These are phyloP conservation scores for Anaspis maculata DNA, from an alignment of 2,888 invertebrate species.

Conservation along the genomic window DNA sequence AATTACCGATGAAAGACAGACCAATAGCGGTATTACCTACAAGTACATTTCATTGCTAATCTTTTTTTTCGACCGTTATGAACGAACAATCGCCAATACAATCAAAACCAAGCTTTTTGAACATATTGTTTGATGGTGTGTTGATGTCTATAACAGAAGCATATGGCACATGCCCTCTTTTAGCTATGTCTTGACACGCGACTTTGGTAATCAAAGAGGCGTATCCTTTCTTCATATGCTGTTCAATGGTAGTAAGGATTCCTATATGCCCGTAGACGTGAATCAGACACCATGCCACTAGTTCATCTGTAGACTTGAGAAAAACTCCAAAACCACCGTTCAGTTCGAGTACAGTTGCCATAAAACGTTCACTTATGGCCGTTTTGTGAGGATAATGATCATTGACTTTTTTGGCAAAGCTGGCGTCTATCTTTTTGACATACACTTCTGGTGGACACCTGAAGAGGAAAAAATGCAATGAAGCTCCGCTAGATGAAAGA, in stretches of 20 bases:
- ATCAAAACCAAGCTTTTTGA: constrained; percentile 30
- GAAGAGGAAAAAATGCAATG: too few species aligned
- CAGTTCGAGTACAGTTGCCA: constrained; percentile 29
- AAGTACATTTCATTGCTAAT: too few species aligned
- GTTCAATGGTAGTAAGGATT: constrained; percentile 33
- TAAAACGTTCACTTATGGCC: constrained; percentile 26
- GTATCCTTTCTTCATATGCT: constrained; percentile 36
- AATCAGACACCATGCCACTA: constrained; percentile 37
- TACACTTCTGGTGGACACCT: too few species aligned
- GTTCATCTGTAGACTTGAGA: constrained; percentile 28
- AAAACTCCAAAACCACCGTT: constrained; percentile 38
- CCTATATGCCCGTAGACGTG: constrained; percentile 34
- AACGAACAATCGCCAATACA: constrained; percentile 3
- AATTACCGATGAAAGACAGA: too few species aligned
- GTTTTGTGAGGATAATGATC: constrained; percentile 33
- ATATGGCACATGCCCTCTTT: constrained; percentile 28
- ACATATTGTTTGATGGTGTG: constrained; percentile 31
- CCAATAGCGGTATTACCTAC: too few species aligned
- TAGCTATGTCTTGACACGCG: constrained; percentile 32
- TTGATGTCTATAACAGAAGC: constrained; percentile 33
- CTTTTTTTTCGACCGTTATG: too few species aligned
- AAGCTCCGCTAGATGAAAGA: too few species aligned
- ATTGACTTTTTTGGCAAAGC: constrained; percentile 22
- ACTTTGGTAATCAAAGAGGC: constrained; percentile 32
- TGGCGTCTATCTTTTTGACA: neutral